These are phyloP conservation scores for Tonatia bakeri DNA, from an alignment of 2,113 vertebrate genomes.

Conservation along the genomic window DNA sequence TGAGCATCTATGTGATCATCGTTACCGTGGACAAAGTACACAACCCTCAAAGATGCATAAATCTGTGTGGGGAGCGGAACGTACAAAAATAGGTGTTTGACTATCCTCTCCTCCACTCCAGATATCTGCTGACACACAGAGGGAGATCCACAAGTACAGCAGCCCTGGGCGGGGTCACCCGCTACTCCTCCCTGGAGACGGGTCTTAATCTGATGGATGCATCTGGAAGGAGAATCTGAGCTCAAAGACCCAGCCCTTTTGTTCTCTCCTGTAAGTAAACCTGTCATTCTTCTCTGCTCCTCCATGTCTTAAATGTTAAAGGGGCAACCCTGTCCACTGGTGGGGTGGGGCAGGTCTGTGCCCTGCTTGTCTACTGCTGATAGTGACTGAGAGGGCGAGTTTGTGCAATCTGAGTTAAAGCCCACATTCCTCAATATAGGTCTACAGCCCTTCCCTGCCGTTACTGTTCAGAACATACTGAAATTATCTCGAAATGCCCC, in stretches of 20 bases:
- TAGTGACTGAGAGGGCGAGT: neutral
- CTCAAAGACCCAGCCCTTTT: neutral
- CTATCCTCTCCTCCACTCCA: neutral
- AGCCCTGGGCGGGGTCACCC: neutral
- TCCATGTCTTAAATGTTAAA: neutral
- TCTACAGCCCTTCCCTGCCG: neutral
- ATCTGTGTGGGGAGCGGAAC: too few species aligned
- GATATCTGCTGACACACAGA: neutral
- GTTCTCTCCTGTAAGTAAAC: neutral
- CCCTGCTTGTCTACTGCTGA: neutral
- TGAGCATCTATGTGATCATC: neutral
- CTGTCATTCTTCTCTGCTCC: neutral
- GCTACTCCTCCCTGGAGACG: neutral
- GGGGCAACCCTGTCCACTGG: neutral
- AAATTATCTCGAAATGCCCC: neutral
- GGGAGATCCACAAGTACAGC: rapidly evolving
- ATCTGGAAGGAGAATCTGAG: neutral
- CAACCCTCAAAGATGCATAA: neutral
- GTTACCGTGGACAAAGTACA: neutral
- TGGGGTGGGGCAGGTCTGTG: too few species aligned
- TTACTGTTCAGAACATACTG: neutral
- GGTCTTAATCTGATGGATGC: neutral
- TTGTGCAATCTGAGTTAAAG: neutral
- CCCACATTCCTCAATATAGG: neutral
- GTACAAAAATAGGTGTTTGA: neutral